Evolutionary conservation across 2,797 vertebrate species (phyloP), one percentile per base, ranked within the genome.

Genomic region (Chelonia mydas): DNA sequence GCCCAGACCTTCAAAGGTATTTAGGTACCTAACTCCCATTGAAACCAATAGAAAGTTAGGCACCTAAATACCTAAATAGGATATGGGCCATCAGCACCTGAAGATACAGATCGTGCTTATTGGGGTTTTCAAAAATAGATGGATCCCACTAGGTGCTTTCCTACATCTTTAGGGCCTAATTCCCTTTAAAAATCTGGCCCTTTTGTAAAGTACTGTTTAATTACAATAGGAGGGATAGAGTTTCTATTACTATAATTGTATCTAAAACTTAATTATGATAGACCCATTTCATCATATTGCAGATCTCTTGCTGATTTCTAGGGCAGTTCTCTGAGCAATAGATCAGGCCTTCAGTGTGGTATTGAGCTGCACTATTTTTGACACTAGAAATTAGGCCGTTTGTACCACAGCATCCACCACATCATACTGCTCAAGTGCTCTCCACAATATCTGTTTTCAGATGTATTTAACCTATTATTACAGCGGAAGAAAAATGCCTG

Each of bases 121-220:
- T 59, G 57, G 57, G 57, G 5, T 59, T 59, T 59, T 31, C 5
- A 31, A 59, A 59, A 59, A 59, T 53, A 28, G 57, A 31, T 28
- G 5, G 57, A 59, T 13, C 28, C 57, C 11, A 31, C 12, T 59
- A 59, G 27, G 57, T 59, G 57, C 5, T 59, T 59, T 28, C 31
- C 57, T 31, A 59, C 28, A 59, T 59, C 11, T 15, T 59, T 57
- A 27, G 25, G 23, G 23, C 23, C 55, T 57, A 57, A 57, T 27
- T 57, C 9, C 55, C 25, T 57, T 57, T 27, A 57, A 57, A 54
- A 57, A 57, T 57, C 55, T 50, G 50, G 50, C 50, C 50, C 50
- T 50, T 50, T 50, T 88, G 88, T 74, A 86, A 96, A 90, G n/a
- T 55, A 47, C 59, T 86, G 51, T 51, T 82, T 74, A 13, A 17